Conservation (phyloP, 1,140 invertebrate genomes). For the Potamilus streckersoni region DNA sequence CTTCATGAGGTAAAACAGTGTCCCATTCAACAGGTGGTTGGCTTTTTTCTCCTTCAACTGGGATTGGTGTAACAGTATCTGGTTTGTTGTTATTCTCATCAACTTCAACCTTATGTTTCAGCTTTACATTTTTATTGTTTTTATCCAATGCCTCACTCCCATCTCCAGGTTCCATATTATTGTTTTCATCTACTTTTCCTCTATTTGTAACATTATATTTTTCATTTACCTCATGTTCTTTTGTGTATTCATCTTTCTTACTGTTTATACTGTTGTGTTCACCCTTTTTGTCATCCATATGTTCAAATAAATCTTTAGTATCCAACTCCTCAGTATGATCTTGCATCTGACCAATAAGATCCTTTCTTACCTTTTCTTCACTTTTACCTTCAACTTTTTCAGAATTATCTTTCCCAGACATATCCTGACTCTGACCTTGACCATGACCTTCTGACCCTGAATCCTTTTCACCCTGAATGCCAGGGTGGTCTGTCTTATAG, state of each 20-base stretch:
- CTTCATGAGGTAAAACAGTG: background rate
- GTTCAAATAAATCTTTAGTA: too few species aligned
- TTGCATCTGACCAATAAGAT: too few species aligned
- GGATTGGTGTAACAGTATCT: background rate
- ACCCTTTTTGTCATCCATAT: too few species aligned
- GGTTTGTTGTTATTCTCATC: background rate
- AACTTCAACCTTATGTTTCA: background rate
- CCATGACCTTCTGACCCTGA: conserved; percentile 1
- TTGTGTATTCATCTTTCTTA: too few species aligned
- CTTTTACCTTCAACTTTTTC: conserved; percentile 11
- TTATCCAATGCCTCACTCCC: background rate
- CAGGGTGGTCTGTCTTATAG: background rate
- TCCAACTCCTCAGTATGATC: too few species aligned
- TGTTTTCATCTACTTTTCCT: too few species aligned
- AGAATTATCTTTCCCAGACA: background rate
- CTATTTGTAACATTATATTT: too few species aligned
- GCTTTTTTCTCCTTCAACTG: background rate
- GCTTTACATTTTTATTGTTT: background rate
- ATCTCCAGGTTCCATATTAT: too few species aligned
- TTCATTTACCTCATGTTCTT: too few species aligned
- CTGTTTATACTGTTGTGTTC: too few species aligned
- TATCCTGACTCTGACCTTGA: conserved; percentile 1
- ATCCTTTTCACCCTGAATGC: background rate
- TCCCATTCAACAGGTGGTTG: background rate
- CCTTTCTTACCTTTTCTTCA: background rate